Base-by-base conservation (phyloP, 2,113 vertebrate genomes). In the Macrotus californicus region DNA sequence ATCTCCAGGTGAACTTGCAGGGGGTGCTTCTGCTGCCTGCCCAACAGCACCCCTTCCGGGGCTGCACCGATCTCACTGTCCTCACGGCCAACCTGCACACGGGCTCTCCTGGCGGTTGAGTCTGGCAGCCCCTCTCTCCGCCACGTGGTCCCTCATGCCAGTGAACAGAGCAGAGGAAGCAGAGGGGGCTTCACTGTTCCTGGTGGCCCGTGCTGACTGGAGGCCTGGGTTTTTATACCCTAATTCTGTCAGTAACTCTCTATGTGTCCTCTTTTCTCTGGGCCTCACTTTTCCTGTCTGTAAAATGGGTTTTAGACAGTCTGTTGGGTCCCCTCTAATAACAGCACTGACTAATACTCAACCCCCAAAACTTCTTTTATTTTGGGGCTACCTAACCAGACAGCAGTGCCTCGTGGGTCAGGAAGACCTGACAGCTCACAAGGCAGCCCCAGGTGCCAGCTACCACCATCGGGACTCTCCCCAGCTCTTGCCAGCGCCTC, bases 1-100 rank as follows among this genome's bases (percentile, higher is more conserved):
- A 79, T 21, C 77, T 52, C 70, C 48, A 72, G 84, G 82, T 0
- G 7, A 67, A 29, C 29, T 41, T 54, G 54, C 21, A 84, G n/a
- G 12, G 69, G 73, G 29, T 12, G 52, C 64, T 77, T 94, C 41
- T 52, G 82, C 18, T 48, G 43, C 89, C 82, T 39, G 14, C 29
- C 73, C 43, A n/a, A 24, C 8, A 9, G 56, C 16, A 56, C 46
- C 8, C 81, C 26, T 13, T 79, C 46, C 12, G 6, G 48, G 85
- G 64, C 16, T 19, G 11, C 56, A n/a, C 15, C 0, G 31, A 64
- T 29, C n/a, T 46, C 34, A 6, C 36, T 8, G 22, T 43, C 48
- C 29, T 31, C 6, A 16, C 0, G 6, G 67, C 73, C 31, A 0
- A n/a, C n/a, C 48, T 6, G 15, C 7, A 29, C 29, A 2, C 0